Percentiles rank a stretch among this genome's conserved stretches.
Evolutionary conservation across 2,888 invertebrate genomes (phyloP).

Genomic region (Entomobrya multifasciata): DNA sequence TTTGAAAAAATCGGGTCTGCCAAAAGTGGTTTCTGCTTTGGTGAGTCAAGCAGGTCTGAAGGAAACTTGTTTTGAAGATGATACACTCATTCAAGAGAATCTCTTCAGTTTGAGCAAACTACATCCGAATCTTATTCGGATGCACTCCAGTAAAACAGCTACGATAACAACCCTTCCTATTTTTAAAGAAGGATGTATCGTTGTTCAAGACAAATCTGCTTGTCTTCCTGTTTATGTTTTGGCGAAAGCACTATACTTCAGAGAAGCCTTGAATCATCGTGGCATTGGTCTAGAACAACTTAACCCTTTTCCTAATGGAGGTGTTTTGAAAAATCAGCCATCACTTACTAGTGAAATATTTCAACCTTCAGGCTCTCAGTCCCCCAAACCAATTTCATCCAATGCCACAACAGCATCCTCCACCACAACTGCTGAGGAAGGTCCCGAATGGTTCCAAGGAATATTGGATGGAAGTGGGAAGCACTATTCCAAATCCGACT

Average conservation of each 20-base stretch:
- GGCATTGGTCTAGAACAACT: conserved; percentile 58
- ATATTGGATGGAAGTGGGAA: conserved; percentile 68
- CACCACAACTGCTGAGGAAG: background rate
- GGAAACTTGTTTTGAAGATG: conserved; percentile 75
- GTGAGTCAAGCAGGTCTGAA: conserved; percentile 63
- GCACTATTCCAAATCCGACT: conserved; percentile 67
- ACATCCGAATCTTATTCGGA: conserved; percentile 74
- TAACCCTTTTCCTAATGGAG: conserved; percentile 56
- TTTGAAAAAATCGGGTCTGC: conserved; percentile 61
- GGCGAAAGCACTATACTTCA: conserved; percentile 75
- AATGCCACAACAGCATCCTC: too few relatives aligned
- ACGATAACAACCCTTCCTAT: conserved; percentile 34
- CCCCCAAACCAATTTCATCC: background rate
- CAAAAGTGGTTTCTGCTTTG: conserved; percentile 36
- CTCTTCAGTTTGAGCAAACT: conserved; percentile 66
- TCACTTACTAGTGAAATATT: too few relatives aligned
- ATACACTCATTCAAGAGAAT: conserved; percentile 75
- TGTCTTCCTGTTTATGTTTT: conserved; percentile 74
- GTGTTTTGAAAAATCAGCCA: conserved; percentile 11
- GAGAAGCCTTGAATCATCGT: conserved; percentile 71
- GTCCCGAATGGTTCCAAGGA: conserved; percentile 68
- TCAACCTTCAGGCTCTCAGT: background rate
- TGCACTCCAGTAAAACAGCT: conserved; percentile 72
- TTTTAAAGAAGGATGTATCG: conserved; percentile 59
- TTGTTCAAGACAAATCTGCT: conserved; percentile 77